Percentiles rank a stretch among this genome's conserved stretches.
Conservation (phyloP, 2,797 vertebrate genomes). For the Lagocephalus sceleratus region DNA sequence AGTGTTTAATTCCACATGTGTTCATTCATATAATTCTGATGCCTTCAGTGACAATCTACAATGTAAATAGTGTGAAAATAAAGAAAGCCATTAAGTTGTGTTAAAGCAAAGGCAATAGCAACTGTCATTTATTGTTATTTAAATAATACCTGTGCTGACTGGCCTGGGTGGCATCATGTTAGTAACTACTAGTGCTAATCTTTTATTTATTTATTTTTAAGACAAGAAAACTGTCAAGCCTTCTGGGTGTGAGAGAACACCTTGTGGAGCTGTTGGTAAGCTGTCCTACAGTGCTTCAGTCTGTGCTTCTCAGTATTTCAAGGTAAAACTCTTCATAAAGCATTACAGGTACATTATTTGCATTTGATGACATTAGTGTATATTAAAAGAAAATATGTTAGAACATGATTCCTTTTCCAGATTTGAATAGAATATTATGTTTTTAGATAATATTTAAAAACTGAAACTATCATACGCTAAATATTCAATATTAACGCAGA, state of each 20-base stretch:
- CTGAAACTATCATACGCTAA: neutral
- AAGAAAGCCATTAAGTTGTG: too few relatives aligned
- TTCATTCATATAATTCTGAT: too few relatives aligned
- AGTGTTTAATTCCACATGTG: too few relatives aligned
- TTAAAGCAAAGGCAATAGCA: constrained; percentile 52
- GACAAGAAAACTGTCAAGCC: constrained; percentile 53
- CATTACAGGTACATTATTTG: neutral
- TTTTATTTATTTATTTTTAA: constrained; percentile 27
- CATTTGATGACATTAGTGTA: too few relatives aligned
- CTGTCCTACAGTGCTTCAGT: constrained; percentile 35
- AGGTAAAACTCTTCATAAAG: constrained; percentile 43
- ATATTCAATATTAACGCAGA: too few relatives aligned
- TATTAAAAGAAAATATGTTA: neutral
- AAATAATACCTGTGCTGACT: constrained; percentile 52
- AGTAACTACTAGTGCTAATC: constrained; percentile 55
- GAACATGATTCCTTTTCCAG: too few relatives aligned
- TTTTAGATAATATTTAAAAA: neutral
- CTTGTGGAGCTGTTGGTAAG: constrained; percentile 50
- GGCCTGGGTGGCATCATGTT: constrained; percentile 49
- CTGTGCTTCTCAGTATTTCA: constrained; percentile 49
- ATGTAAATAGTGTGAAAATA: too few relatives aligned
- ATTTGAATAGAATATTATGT: neutral
- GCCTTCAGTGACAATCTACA: too few relatives aligned
- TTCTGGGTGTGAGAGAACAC: constrained; percentile 60
- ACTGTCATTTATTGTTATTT: constrained; percentile 51